A percentile compares a stretch with the other conserved stretches of the same genome.
These are phyloP conservation scores for Teinopalpus imperialis DNA, from an alignment of 2,888 invertebrate genomes.

Conservation along the genomic window DNA sequence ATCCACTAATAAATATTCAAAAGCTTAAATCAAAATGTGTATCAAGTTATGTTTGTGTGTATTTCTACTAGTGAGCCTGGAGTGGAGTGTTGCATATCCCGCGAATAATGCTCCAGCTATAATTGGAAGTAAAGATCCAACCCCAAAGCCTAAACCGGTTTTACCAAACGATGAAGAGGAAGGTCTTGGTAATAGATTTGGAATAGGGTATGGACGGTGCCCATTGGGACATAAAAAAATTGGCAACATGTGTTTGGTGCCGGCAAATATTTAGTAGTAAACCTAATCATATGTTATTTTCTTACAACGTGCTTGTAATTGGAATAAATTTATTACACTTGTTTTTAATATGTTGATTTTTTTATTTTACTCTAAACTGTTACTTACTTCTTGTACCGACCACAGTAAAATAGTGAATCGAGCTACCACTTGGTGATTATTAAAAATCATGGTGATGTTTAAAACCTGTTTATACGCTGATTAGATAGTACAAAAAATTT, in stretches of 20 bases:
- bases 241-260: slow-evolving; percentile 14
- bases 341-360: too few species aligned
- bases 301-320: too few species aligned
- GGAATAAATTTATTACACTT: too few species aligned
- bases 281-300: too few species aligned
- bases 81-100: slow-evolving; percentile 14
- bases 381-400: too few species aligned
- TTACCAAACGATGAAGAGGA: slow-evolving; percentile 11
- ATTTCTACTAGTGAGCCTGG: slow-evolving; percentile 12
- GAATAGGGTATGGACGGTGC: slow-evolving; percentile 10
- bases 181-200: slow-evolving; percentile 15
- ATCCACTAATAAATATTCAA: not conserved
- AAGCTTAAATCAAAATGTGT: slow-evolving; percentile 8
- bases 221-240: not conserved
- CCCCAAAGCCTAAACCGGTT: slow-evolving; percentile 7
- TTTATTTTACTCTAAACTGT: too few species aligned
- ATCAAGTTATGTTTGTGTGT: slow-evolving; percentile 19
- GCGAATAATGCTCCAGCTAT: not conserved
- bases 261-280: not conserved
- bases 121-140: not conserved
- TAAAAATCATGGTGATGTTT: too few species aligned
- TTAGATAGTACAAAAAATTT: too few species aligned
- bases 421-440: too few species aligned
- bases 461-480: too few species aligned
- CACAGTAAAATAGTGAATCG: too few species aligned